Evolutionary conservation across 2,113 vertebrate genomes (phyloP).

Genomic region (Nibea coibor): DNA sequence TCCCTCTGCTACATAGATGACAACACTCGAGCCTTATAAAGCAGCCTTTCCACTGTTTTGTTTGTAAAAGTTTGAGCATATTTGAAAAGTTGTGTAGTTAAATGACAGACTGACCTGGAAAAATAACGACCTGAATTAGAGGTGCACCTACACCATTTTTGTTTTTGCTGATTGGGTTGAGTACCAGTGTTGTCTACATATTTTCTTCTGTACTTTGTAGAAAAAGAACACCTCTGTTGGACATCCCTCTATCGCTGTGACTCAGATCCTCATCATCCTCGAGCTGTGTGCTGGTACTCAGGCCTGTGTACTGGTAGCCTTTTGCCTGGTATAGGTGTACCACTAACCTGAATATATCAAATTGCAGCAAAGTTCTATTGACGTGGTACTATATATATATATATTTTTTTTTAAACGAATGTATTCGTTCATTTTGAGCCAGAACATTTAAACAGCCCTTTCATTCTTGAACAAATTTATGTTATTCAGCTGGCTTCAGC

Average conservation of each 20-base stretch:
- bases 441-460: constrained; percentile 70
- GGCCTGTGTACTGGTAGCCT: constrained; percentile 15
- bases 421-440: constrained; percentile 45
- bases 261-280: constrained; percentile 1
- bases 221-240: constrained; percentile 25
- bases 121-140: constrained; percentile 50
- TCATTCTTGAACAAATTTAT: constrained; percentile 51
- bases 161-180: constrained; percentile 43
- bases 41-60: not conserved
- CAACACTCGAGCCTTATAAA: constrained; percentile 30
- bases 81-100: constrained; percentile 44
- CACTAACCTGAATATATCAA: constrained; percentile 64
- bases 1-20: constrained; percentile 51
- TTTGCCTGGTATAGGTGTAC: constrained; percentile 44
- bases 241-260: not conserved
- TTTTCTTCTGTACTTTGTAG: not conserved
- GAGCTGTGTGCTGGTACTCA: constrained; percentile 32
- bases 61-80: constrained; percentile 25
- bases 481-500: constrained; percentile 47
- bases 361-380: constrained; percentile 65
- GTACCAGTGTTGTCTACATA: constrained; percentile 34
- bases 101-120: constrained; percentile 42
- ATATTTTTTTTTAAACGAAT: constrained; percentile 33
- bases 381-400: constrained; percentile 26
- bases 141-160: constrained; percentile 50